Base-by-base conservation (phyloP, 2,797 vertebrate genomes). In the Darevskia nairensis region DNA sequence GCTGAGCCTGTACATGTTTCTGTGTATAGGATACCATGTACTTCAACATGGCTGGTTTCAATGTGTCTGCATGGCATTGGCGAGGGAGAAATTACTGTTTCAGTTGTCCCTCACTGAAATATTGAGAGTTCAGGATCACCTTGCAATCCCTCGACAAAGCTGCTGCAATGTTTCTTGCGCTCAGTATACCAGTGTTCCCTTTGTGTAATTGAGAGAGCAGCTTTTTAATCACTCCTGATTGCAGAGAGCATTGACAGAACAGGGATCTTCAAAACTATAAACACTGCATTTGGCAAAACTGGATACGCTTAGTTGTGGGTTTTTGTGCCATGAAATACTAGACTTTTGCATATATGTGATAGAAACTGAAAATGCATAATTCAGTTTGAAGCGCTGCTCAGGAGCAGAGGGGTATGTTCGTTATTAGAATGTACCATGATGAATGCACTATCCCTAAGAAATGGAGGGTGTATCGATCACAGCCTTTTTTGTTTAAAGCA, bases 331-430 rank as follows among this genome's bases (percentile, higher is more conserved):
- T 82, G 88, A 87, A 61, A 35, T 7, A 3, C 44, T 84, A 75
- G 0, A 0, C 39, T 66, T 89, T 81, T 55, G 41, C 27, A 29
- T 9, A 64, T 41, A 1, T 75, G 79, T 91, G 19, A 27, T 84
- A 87, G 82, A 92, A 93, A 93, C 85, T 82, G 88, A 84, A 91
- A 93, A 93, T 50, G 32, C 80, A 72, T 89, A 6, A 35, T 91
- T 94, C 91, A 77, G 9, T 92, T 89, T 84, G 89, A 86, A 90
- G 80, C 6, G 50, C 85, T 89, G 74, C 0, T 0, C 88, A 27
- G 86, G 66, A 9, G 61, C 92, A 91, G 66, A 92, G 92, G 87
- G 90, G 85, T 44, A 27, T 59, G 19, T 93, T 86, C 91, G 1
- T 90, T 90, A 75, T 68, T 6, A 0, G 1, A 92, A 90, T 91